Percentiles rank a stretch among this genome's conserved stretches.
Conservation (phyloP, 2,888 invertebrate species). For the Tetranychus piercei region DNA sequence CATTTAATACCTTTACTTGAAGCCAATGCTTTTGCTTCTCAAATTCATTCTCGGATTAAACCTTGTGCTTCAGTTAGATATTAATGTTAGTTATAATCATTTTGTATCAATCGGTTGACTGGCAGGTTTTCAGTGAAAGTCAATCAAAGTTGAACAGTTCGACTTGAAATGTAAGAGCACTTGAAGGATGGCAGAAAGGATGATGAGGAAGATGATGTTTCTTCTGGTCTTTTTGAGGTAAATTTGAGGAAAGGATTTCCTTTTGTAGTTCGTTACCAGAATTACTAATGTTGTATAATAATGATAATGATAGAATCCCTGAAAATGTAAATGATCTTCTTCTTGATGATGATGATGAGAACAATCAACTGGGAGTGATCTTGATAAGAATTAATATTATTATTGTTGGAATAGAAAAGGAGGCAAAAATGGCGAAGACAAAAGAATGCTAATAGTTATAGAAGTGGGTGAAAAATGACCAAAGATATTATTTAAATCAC, state of each 20-base stretch:
- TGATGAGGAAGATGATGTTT: background rate
- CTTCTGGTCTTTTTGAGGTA: constrained; percentile 3
- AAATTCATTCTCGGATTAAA: too few relatives aligned
- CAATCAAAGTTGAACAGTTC: too few relatives aligned
- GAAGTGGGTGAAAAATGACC: background rate
- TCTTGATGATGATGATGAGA: background rate
- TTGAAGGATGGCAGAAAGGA: constrained; percentile 7
- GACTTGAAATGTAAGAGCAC: too few relatives aligned
- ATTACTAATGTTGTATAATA: background rate
- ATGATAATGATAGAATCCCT: background rate
- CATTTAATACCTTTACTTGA: too few relatives aligned
- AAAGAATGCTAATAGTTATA: background rate
- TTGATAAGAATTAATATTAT: background rate
- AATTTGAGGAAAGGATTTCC: background rate
- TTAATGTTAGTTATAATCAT: too few relatives aligned
- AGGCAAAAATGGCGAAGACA: too few relatives aligned
- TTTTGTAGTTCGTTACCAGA: background rate
- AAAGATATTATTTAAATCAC: background rate
- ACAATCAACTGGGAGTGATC: background rate
- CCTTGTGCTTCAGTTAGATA: too few relatives aligned
- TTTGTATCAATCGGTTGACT: too few relatives aligned
- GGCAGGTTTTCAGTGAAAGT: too few relatives aligned
- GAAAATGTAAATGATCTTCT: background rate
- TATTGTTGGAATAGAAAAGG: background rate
- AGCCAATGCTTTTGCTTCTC: too few relatives aligned